A percentile compares a stretch with the other conserved stretches of the same genome.
Evolutionary conservation across 2,113 vertebrate genomes (phyloP).

Genomic region (Pontoporia blainvillei): DNA sequence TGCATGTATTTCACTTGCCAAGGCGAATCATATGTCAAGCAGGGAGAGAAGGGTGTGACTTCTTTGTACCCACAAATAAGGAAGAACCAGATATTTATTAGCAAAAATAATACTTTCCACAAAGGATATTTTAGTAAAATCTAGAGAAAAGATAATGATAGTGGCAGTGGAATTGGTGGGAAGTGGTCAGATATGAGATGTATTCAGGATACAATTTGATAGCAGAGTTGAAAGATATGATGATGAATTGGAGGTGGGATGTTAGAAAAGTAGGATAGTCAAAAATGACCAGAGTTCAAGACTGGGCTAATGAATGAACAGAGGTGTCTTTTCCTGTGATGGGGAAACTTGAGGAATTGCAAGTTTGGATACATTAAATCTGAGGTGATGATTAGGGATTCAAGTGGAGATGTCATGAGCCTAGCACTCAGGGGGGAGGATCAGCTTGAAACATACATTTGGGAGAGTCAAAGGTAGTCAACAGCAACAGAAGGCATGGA

Average conservation of each 20-base stretch:
- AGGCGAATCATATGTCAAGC: not conserved
- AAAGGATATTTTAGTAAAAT: not conserved
- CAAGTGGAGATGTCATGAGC: not conserved
- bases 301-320: not conserved
- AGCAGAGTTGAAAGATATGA: not conserved
- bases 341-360: not conserved
- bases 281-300: not conserved
- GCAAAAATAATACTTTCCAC: not conserved
- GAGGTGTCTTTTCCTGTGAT: not conserved
- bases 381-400: not conserved
- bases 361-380: not conserved
- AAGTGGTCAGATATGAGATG: not conserved
- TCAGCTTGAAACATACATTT: not conserved
- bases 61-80: not conserved
- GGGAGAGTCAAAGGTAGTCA: not conserved
- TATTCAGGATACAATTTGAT: not conserved
- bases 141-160: not conserved
- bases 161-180: not conserved
- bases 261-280: not conserved
- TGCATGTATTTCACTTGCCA: not conserved
- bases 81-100: not conserved
- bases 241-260: not conserved
- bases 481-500: not conserved
- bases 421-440: not conserved
- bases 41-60: not conserved